These are phyloP conservation scores for Vidua chalybeata DNA, from an alignment of 2,113 vertebrate species.

Conservation along the genomic window DNA sequence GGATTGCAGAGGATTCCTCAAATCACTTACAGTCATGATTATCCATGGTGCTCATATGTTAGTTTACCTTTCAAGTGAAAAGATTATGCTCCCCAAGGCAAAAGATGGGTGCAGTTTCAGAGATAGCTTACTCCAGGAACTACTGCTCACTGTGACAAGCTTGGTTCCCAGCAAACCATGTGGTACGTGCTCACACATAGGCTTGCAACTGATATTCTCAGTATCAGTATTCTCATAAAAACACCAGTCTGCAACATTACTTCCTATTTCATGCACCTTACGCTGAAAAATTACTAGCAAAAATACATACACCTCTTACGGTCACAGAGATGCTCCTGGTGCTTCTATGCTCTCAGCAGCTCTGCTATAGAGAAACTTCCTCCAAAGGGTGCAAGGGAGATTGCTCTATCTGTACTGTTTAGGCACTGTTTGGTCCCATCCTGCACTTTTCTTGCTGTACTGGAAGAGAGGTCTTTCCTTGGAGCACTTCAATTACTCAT, in stretches of 20 bases:
- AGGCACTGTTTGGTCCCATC: neutral
- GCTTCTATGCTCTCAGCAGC: neutral
- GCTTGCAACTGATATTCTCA: neutral
- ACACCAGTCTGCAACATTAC: neutral
- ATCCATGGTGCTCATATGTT: neutral
- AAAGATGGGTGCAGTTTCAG: neutral
- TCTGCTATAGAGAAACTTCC: neutral
- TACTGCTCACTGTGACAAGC: neutral
- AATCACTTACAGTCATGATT: neutral
- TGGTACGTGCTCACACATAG: neutral
- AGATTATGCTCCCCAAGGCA: neutral
- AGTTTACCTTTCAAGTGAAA: neutral
- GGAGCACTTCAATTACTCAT: neutral
- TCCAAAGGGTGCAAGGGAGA: neutral
- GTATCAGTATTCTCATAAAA: neutral
- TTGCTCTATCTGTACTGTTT: neutral
- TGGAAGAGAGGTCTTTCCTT: neutral
- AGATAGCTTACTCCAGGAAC: neutral
- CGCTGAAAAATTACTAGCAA: neutral
- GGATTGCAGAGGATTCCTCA: neutral
- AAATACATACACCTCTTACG: rapidly evolving
- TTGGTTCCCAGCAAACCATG: neutral
- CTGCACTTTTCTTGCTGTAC: neutral
- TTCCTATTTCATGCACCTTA: neutral
- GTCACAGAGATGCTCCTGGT: neutral